A percentile compares a stretch with the other conserved stretches of the same genome.
phyloP scores from a whole-genome alignment of 2,888 invertebrate genomes.

The Lepidocyrtinus sp. region DNA sequence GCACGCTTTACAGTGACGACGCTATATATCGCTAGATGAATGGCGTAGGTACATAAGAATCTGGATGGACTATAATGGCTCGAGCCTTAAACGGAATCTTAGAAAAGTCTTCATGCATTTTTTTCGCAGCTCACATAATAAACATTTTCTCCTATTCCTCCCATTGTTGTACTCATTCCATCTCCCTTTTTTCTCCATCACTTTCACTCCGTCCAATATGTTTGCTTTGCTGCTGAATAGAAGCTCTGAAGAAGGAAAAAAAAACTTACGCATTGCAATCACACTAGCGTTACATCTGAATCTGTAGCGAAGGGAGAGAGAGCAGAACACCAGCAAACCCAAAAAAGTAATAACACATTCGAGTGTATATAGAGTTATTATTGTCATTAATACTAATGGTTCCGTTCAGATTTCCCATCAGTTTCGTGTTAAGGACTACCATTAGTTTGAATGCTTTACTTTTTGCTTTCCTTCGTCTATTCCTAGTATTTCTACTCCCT shows the following conservation, averaged over 20 bases:
- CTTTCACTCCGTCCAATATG: conserved; percentile 30
- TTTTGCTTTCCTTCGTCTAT: conserved; percentile 25
- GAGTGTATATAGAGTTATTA: conserved; percentile 60
- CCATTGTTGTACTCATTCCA: conserved; percentile 39
- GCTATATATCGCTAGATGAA: background rate
- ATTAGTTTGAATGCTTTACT: conserved; percentile 61
- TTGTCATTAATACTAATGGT: conserved; percentile 63
- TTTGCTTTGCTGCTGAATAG: conserved; percentile 33
- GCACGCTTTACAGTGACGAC: background rate
- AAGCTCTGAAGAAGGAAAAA: background rate
- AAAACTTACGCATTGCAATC: too few relatives aligned
- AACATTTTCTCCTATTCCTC: conserved; percentile 27
- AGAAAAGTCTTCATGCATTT: background rate
- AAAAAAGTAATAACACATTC: conserved; percentile 46
- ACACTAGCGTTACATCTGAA: too few relatives aligned
- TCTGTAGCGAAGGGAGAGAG: conserved; percentile 3
- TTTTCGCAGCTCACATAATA: conserved; percentile 4
- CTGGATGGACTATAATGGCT: background rate
- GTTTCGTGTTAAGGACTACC: conserved; percentile 61
- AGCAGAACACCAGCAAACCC: background rate
- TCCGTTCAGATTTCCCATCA: conserved; percentile 63
- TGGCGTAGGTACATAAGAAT: background rate
- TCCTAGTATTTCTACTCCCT: conserved; percentile 17
- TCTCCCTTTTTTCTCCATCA: conserved; percentile 37
- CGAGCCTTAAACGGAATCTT: background rate